phyloP scores from a whole-genome alignment of 2,797 vertebrate species.

The Danio aesculapii region DNA sequence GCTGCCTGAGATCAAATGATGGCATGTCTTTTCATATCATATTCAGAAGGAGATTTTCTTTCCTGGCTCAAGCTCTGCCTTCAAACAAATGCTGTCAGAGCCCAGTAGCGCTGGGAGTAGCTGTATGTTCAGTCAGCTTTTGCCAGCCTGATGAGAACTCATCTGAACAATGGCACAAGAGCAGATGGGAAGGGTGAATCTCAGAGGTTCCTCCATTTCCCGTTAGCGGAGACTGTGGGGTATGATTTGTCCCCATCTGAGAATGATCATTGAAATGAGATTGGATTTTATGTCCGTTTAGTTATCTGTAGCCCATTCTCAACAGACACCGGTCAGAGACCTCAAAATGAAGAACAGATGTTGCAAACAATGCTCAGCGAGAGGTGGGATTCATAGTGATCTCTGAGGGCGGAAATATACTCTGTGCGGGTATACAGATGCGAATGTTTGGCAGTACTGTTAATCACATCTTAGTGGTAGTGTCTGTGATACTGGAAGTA shows the following conservation, averaged over 20 bases:
- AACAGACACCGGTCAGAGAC: background rate
- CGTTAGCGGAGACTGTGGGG: background rate
- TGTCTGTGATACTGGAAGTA: background rate
- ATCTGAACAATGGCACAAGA: slow-evolving; percentile 26
- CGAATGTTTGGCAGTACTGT: background rate
- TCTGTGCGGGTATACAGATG: background rate
- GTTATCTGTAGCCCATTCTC: background rate
- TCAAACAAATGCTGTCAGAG: slow-evolving; percentile 45
- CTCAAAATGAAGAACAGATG: slow-evolving; percentile 22
- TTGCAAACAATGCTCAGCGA: background rate
- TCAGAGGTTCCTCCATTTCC: slow-evolving; percentile 24
- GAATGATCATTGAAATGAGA: slow-evolving; percentile 22
- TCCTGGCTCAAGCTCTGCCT: slow-evolving; percentile 30
- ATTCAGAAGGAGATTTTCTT: slow-evolving; percentile 31
- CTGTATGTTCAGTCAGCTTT: slow-evolving; percentile 46
- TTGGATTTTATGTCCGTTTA: background rate
- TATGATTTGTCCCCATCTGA: background rate
- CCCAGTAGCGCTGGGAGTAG: slow-evolving; percentile 19
- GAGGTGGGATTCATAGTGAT: background rate
- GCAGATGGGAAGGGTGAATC: background rate
- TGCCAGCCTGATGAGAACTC: slow-evolving; percentile 32
- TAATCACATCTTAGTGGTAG: background rate
- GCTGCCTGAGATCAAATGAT: slow-evolving; percentile 50
- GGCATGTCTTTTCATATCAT: slow-evolving; percentile 49
- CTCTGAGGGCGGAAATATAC: background rate